These are phyloP conservation scores for Pocota personata DNA, from an alignment of 2,888 invertebrate species.

Conservation along the genomic window DNA sequence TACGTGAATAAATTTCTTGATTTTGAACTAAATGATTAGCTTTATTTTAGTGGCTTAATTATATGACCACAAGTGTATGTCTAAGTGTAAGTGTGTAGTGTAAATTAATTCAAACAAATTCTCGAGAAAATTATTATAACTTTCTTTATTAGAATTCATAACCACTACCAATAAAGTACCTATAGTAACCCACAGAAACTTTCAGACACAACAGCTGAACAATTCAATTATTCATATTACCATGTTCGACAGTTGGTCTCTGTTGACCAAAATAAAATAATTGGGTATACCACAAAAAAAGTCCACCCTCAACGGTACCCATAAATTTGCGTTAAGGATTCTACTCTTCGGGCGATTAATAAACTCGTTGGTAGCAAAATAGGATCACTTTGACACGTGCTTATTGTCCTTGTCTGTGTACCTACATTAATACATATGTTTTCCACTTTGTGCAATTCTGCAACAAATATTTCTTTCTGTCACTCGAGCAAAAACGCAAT, in stretches of 20 bases:
- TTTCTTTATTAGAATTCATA: background rate
- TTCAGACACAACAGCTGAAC: background rate
- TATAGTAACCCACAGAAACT: background rate
- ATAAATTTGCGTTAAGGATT: background rate
- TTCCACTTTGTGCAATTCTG: too few relatives aligned
- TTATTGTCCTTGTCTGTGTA: too few relatives aligned
- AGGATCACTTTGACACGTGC: background rate
- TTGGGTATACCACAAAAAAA: background rate
- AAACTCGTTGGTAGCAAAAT: background rate
- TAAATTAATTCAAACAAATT: background rate
- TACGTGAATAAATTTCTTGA: too few relatives aligned
- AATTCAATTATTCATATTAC: conserved; percentile 19
- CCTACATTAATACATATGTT: too few relatives aligned
- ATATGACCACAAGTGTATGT: too few relatives aligned
- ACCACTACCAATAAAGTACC: background rate
- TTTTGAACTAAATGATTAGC: too few relatives aligned
- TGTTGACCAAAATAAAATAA: background rate
- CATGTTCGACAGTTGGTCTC: conserved; percentile 7
- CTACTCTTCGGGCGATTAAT: background rate
- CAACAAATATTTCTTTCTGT: too few relatives aligned
- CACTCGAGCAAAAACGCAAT: too few relatives aligned
- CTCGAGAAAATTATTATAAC: background rate
- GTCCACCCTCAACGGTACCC: background rate
- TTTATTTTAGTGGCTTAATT: too few relatives aligned
- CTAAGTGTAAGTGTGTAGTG: too few relatives aligned